phyloP scores from a whole-genome alignment of 1,140 invertebrate species.

The Diprion similis region DNA sequence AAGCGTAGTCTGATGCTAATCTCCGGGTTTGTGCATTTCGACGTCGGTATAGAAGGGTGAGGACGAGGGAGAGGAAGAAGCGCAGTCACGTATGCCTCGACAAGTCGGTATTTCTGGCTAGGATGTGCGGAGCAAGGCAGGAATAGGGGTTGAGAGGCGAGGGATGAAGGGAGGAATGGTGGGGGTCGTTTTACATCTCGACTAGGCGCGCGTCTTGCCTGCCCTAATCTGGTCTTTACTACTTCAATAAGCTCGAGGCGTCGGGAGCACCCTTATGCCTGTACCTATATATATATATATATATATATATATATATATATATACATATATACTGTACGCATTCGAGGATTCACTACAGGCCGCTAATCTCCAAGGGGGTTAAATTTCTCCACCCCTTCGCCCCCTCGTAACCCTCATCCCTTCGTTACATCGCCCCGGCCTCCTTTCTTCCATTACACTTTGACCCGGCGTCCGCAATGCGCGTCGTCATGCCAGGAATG shows the following conservation, averaged over 20 bases:
- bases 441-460: background rate
- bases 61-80: background rate
- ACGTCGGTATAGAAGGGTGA: background rate
- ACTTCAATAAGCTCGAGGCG: slow-evolving; percentile 2
- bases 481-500: background rate
- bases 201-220: background rate
- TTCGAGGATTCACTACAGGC: background rate
- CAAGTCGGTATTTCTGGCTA: background rate
- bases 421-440: too few species aligned
- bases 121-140: background rate
- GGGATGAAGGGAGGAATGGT: background rate
- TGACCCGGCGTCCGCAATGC: background rate
- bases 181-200: background rate
- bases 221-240: background rate
- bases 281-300: background rate
- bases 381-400: background rate
- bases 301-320: too few species aligned
- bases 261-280: background rate
- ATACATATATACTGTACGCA: too few species aligned
- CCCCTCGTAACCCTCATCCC: too few species aligned
- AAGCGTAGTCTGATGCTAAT: too few species aligned
- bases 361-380: background rate
- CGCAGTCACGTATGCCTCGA: too few species aligned
- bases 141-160: background rate
- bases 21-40: too few species aligned